phyloP scores from a whole-genome alignment of 2,113 vertebrate species.

The Phainopepla nitens region DNA sequence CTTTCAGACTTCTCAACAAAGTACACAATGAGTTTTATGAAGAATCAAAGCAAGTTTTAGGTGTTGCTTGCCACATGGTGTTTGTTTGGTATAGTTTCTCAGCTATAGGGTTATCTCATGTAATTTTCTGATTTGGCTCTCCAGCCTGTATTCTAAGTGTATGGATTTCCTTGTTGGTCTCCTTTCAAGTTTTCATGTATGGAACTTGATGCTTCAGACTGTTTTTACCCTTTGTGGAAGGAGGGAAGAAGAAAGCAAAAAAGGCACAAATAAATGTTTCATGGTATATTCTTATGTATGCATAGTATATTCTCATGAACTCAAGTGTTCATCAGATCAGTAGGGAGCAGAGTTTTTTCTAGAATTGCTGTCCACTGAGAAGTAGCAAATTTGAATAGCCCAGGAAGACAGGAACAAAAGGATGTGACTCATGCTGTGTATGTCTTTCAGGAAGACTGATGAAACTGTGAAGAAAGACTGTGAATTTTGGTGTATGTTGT shows the following conservation, averaged over 20 bases:
- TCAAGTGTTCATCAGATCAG: not conserved
- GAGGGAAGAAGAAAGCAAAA: not conserved
- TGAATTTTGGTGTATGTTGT: not conserved
- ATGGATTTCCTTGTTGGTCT: not conserved
- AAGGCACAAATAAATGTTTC: not conserved
- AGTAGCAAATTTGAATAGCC: not conserved
- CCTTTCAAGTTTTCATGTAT: not conserved
- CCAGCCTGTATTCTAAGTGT: not conserved
- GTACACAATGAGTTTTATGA: not conserved
- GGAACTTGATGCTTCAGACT: not conserved
- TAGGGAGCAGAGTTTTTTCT: not conserved
- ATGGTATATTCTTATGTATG: not conserved
- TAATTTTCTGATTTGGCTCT: not conserved
- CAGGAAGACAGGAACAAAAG: slow-evolving; percentile 4
- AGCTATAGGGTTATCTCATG: not conserved
- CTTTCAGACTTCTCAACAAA: not conserved
- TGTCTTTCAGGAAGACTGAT: not conserved
- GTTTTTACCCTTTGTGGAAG: not conserved
- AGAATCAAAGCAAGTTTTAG: not conserved
- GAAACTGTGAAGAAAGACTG: slow-evolving; percentile 23
- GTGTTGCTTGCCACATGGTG: not conserved
- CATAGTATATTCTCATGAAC: not conserved
- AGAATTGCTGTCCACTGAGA: not conserved
- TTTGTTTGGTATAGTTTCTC: not conserved
- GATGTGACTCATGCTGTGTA: not conserved